phyloP scores from a whole-genome alignment of 2,888 invertebrate species.

The Julus scandinavius region DNA sequence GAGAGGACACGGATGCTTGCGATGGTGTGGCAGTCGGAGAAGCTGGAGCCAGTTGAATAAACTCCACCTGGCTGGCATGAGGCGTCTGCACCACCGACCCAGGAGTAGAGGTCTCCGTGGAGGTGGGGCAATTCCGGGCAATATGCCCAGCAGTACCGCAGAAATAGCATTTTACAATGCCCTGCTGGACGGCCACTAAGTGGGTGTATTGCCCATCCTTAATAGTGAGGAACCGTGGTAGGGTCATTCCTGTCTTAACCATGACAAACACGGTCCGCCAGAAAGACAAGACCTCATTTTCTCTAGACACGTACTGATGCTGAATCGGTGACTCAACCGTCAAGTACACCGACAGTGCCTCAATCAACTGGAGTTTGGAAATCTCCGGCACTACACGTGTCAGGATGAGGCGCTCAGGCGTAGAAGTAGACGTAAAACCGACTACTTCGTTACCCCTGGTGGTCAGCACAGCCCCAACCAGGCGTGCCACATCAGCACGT shows the following conservation, averaged over 20 bases:
- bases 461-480: neutral
- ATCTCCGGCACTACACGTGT: neutral
- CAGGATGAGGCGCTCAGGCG: neutral
- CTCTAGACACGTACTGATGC: neutral
- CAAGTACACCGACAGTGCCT: neutral
- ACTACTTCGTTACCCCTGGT: neutral
- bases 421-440: neutral
- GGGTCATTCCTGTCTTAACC: neutral
- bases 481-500: neutral
- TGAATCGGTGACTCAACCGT: neutral
- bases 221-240: neutral
- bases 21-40: too few species aligned
- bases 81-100: too few species aligned
- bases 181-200: too few species aligned
- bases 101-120: too few species aligned
- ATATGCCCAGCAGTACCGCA: too few species aligned
- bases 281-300: neutral
- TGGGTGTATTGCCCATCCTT: too few species aligned
- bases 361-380: neutral
- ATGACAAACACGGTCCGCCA: neutral
- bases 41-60: too few species aligned
- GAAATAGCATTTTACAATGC: too few species aligned
- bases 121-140: too few species aligned
- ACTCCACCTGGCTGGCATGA: too few species aligned
- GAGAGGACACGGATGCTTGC: too few species aligned